Evolutionary conservation across 2,113 vertebrate genomes (phyloP), one percentile per base, ranked within the genome.

Genomic region (Nibea coibor): DNA sequence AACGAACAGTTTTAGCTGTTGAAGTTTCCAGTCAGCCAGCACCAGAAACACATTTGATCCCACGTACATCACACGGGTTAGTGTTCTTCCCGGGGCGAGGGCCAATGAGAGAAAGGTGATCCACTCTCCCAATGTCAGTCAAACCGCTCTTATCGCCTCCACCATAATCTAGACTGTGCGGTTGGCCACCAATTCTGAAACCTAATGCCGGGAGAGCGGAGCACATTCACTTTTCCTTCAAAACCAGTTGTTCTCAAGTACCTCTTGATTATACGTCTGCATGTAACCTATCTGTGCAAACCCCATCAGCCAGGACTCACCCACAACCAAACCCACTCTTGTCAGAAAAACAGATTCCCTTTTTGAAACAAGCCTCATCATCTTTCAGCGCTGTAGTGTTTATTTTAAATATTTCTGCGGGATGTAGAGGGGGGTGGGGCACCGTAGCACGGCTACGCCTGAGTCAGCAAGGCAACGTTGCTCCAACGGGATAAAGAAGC

Each of bases 401-500:
- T 31, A n/a, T 9, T 64, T 74, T 74, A 28, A 26, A 45, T 45
- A 39, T 45, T 11, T 45, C 1, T 11, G 43, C 4, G 12, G 43
- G 43, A 24, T 22, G 2, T 39, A 39, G 35, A 9, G 7, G 2
- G 70, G 51, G 74, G 77, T 1, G 66, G 43, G 80, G 67, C 67
- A 51, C 54, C 1, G 0, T n/a, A 31, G 72, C 19, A 17, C 5
- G 5, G 28, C 28, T 42, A 24, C 4, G 48, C 62, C 81, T 83
- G 70, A 89, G 63, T 88, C 75, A 87, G 92, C 78, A 80, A 75
- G 51, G 74, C 63, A 20, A 66, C 62, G 47, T 48, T 43, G 4
- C 50, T 72, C 58, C 57, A 66, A 63, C 76, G 43, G 92, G 83
- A 91, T 90, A 95, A 96, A 90, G 94, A 94, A 91, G 91, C 90